A percentile compares a stretch with the other conserved stretches of the same genome.
Evolutionary conservation across 1,140 invertebrate species (phyloP).

Genomic region (Zaprionus tsacasi): DNA sequence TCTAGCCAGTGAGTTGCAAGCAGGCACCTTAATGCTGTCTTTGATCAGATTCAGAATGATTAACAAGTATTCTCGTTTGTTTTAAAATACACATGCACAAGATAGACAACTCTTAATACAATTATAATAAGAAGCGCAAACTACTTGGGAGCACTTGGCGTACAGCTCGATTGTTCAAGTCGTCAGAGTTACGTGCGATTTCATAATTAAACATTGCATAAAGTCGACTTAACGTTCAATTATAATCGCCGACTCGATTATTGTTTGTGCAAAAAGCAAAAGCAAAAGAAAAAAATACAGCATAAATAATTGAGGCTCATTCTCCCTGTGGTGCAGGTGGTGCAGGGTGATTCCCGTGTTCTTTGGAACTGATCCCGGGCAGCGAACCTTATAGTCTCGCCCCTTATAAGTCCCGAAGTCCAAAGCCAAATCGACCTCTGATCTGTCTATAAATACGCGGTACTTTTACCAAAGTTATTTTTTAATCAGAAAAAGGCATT

Average conservation of each 20-base stretch:
- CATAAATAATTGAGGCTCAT: slow-evolving; percentile 28
- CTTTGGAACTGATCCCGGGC: slow-evolving; percentile 20
- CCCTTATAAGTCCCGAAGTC: background rate
- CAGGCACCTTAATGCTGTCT: background rate
- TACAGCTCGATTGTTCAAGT: slow-evolving; percentile 3
- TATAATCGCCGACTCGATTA: slow-evolving; percentile 13
- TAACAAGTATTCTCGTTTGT: background rate
- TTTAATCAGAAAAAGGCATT: slow-evolving; percentile 13
- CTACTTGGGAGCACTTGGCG: slow-evolving; percentile 14
- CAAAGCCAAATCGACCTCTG: background rate
- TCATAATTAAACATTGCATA: slow-evolving; percentile 10
- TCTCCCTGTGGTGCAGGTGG: background rate
- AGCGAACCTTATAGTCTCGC: background rate
- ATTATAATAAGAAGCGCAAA: slow-evolving; percentile 5
- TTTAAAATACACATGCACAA: background rate
- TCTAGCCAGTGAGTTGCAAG: no score
- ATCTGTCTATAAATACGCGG: slow-evolving; percentile 31
- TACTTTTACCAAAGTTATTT: slow-evolving; percentile 5
- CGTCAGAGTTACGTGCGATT: background rate
- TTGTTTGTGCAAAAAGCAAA: slow-evolving; percentile 1
- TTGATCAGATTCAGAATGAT: background rate
- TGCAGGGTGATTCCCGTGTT: slow-evolving; percentile 29
- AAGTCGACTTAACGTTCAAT: slow-evolving; percentile 17
- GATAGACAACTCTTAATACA: background rate
- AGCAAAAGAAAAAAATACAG: slow-evolving; percentile 11